Evolutionary conservation across 2,113 vertebrate species (phyloP).

Genomic region (Burhinus bistriatus): DNA sequence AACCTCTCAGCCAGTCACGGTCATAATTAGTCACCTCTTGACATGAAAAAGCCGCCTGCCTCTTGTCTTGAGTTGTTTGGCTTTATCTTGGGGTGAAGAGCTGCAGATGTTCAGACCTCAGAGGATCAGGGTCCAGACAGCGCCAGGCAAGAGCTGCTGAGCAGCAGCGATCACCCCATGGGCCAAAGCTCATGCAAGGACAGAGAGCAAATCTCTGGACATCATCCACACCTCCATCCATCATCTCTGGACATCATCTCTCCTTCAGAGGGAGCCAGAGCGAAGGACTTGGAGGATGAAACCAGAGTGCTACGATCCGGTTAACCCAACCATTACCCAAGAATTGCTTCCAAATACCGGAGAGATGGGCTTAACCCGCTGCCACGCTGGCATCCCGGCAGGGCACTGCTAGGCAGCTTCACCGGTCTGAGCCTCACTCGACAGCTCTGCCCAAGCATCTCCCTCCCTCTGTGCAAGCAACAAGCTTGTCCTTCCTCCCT

Average conservation of each 20-base stretch:
- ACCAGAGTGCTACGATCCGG: fast-evolving
- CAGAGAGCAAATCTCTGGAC: not conserved
- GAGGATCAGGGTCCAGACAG: not conserved
- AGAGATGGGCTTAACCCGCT: not conserved
- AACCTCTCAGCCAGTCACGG: fast-evolving
- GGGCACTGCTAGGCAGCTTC: not conserved
- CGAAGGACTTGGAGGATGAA: not conserved
- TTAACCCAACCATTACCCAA: not conserved
- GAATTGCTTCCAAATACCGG: not conserved
- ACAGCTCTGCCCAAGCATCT: not conserved
- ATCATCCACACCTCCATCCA: not conserved
- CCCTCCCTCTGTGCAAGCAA: not conserved
- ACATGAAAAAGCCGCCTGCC: not conserved
- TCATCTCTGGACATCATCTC: not conserved
- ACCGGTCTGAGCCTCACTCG: not conserved
- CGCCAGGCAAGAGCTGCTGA: not conserved
- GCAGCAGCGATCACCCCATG: fast-evolving
- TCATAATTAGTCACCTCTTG: not conserved
- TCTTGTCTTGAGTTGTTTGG: not conserved
- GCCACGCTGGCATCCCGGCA: not conserved
- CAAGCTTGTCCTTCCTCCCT: not conserved
- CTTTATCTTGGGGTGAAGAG: not conserved
- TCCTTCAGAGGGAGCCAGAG: not conserved
- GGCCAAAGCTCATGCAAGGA: not conserved
- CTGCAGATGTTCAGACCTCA: not conserved